Conservation (phyloP, 2,113 vertebrate genomes). For the Monopterus albus region DNA sequence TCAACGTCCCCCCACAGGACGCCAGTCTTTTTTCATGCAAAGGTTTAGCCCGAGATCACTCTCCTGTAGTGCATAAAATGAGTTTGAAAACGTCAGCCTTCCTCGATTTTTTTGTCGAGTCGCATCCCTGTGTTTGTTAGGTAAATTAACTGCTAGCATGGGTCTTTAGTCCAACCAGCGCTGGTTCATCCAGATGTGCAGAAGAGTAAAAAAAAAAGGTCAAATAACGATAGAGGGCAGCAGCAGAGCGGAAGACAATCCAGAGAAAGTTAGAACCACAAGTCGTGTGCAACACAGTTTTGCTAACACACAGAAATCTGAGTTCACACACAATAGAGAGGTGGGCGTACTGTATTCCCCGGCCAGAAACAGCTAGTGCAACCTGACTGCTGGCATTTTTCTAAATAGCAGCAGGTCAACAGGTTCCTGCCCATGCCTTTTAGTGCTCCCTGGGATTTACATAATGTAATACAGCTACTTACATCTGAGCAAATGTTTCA, state of each 20-base stretch:
- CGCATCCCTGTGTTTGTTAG: conserved; percentile 44
- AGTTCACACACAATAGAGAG: conserved; percentile 4
- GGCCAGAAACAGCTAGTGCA: conserved; percentile 10
- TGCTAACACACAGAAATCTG: conserved; percentile 11
- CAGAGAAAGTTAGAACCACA: background rate
- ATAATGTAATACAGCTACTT: conserved; percentile 44
- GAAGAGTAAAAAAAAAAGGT: conserved; percentile 47
- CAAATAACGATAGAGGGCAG: conserved; percentile 55
- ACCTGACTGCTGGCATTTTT: conserved; percentile 44
- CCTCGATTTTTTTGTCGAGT: conserved; percentile 57
- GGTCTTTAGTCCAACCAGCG: conserved; percentile 29
- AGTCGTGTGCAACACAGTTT: background rate
- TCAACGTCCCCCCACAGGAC: conserved; percentile 40
- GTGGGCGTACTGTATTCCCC: conserved; percentile 54
- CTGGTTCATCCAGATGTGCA: conserved; percentile 48
- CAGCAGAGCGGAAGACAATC: background rate
- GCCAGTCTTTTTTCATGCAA: conserved; percentile 32
- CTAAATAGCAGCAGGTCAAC: conserved; percentile 61
- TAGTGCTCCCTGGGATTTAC: conserved; percentile 47
- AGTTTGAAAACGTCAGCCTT: conserved; percentile 48
- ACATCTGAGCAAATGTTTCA: conserved; percentile 31
- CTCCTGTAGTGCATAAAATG: conserved; percentile 65
- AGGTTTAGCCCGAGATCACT: conserved; percentile 65
- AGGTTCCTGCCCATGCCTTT: conserved; percentile 42
- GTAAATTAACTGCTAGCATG: conserved; percentile 60